phyloP scores from a whole-genome alignment of 2,113 vertebrate genomes.

The Ovis canadensis region DNA sequence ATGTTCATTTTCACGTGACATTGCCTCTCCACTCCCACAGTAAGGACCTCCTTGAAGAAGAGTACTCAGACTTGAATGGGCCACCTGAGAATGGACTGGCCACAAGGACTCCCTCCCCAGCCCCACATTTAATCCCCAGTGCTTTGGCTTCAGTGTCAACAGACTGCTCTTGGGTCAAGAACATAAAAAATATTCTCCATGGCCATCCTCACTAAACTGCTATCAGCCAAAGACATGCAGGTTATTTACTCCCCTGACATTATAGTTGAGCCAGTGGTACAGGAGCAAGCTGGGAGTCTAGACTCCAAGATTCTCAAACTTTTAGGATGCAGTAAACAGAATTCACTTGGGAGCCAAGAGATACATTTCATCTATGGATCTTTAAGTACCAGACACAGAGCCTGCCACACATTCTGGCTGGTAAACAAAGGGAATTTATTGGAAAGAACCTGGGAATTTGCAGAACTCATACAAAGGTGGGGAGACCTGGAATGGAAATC shows the following conservation, averaged over 20 bases:
- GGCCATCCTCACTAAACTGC: background rate
- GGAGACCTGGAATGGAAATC: background rate
- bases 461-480: background rate
- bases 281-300: background rate
- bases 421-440: background rate
- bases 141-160: background rate
- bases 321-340: background rate
- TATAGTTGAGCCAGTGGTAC: background rate
- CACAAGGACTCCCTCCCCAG: background rate
- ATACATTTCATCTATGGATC: background rate
- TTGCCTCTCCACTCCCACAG: background rate
- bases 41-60: background rate
- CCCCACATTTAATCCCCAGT: rapidly evolving
- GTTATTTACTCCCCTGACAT: background rate
- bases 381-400: background rate
- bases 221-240: background rate
- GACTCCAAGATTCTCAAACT: background rate
- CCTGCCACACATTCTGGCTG: background rate
- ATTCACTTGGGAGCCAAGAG: background rate
- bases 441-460: background rate
- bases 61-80: background rate
- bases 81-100: background rate
- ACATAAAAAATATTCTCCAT: background rate
- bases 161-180: background rate
- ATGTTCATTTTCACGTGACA: background rate